Evolutionary conservation across 2,797 vertebrate species (phyloP), one percentile per base, ranked within the genome.

Genomic region (Muscicapa striata): DNA sequence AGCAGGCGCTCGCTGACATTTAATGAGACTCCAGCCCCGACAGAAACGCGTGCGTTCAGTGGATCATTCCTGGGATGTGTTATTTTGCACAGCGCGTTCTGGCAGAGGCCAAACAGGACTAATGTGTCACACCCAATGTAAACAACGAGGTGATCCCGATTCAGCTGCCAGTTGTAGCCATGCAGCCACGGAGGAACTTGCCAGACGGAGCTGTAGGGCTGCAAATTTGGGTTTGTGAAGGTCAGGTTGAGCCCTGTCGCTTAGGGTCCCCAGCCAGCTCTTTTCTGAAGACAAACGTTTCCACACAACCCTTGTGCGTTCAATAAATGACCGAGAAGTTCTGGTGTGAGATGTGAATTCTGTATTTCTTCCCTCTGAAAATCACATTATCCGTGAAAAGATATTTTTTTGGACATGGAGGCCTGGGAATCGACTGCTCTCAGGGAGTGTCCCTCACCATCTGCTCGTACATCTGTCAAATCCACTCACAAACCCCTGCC

Each of bases 391-490:
- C 85, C 1, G 0, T 75, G 69, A 80, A 94, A 95, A 87, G 90
- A 61, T 87, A 6, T 63, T 92, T 84, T 78, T 95, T 94, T 96
- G 93, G 94, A 95, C 67, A n/a, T 29, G 45, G 59, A 92, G 73
- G 84, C 81, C 94, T 96, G 94, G 90, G 89, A 95, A 95, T 96
- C 40, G 16, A 38, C 82, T 86, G 66, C 63, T 86, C 55, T 78
- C 52, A 36, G 84, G 92, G 92, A 96, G 92, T 66, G 89, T 93
- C 91, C 79, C 62, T 87, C 79, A 90, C 94, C 92, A 95, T 94
- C 96, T 95, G 93, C 93, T 95, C 20, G 0, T 90, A 84, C 93
- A 97, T 97, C 94, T 95, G 93, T 94, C 93, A 95, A 87, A 90
- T 94, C 75, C 79, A 90, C 92, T 94, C 90, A 30, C 78, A 78